phyloP scores from a whole-genome alignment of 2,113 vertebrate species.

The Tachysurus fulvidraco region DNA sequence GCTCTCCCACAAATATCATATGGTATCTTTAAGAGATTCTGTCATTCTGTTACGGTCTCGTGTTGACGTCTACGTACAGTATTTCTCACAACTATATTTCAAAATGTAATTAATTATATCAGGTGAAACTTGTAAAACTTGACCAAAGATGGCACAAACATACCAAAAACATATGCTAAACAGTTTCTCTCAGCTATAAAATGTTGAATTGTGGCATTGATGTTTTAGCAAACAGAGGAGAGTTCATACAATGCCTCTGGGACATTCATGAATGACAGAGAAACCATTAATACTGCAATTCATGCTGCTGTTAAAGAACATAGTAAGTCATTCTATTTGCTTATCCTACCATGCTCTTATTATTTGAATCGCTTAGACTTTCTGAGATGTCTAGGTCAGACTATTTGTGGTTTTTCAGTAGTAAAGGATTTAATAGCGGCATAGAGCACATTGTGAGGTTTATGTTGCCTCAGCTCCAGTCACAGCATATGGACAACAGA shows the following conservation, averaged over 20 bases:
- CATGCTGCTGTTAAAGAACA: conserved; percentile 21
- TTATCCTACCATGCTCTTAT: not conserved
- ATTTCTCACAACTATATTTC: not conserved
- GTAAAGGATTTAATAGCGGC: not conserved
- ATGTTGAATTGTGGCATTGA: not conserved
- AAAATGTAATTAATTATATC: not conserved
- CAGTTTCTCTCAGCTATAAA: not conserved
- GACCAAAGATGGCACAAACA: not conserved
- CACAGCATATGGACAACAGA: conserved; percentile 45
- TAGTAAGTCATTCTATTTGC: not conserved
- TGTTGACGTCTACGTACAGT: not conserved
- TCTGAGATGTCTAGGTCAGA: conserved; percentile 7
- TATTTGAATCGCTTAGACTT: not conserved
- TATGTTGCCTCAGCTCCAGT: conserved; percentile 30
- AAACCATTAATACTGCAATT: conserved; percentile 1
- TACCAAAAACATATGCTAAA: not conserved
- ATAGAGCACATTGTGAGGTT: conserved; percentile 2
- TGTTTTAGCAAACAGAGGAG: not conserved
- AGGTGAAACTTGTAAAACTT: not conserved
- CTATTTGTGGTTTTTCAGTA: conserved; percentile 13
- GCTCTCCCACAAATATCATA: not conserved
- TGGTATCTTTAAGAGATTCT: not conserved
- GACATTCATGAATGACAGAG: not conserved
- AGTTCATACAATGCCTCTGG: not conserved
- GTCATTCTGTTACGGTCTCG: not conserved